Evolutionary conservation across 2,797 vertebrate species (phyloP).

Genomic region (Phrynocephalus forsythii): DNA sequence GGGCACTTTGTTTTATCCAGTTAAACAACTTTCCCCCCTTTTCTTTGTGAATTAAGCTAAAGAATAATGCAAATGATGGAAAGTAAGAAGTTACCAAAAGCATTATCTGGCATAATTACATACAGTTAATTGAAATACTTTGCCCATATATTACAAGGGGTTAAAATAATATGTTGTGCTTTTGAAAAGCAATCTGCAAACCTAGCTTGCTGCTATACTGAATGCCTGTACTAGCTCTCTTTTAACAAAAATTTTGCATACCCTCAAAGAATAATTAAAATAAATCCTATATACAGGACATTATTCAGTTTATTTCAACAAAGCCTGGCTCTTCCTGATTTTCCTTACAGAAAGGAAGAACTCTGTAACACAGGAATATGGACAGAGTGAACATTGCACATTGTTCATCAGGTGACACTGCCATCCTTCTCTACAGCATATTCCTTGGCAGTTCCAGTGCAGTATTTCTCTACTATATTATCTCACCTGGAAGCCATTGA

Average conservation of each 20-base stretch:
- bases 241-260: slow-evolving; percentile 9
- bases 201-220: slow-evolving; percentile 55
- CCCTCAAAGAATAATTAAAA: slow-evolving; percentile 24
- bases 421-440: neutral
- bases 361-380: too few species aligned
- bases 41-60: slow-evolving; percentile 40
- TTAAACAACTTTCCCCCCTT: slow-evolving; percentile 7
- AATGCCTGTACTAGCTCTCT: slow-evolving; percentile 31
- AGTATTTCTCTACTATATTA: slow-evolving; percentile 32
- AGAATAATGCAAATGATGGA: slow-evolving; percentile 45
- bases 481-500: slow-evolving; percentile 64
- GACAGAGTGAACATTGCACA: neutral
- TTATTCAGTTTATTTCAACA: too few species aligned
- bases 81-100: slow-evolving; percentile 65
- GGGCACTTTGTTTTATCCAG: neutral
- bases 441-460: slow-evolving; percentile 32
- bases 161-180: slow-evolving; percentile 63
- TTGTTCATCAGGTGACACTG: slow-evolving; percentile 4
- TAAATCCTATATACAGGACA: neutral
- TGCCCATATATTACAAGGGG: slow-evolving; percentile 38
- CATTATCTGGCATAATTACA: slow-evolving; percentile 64
- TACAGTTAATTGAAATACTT: slow-evolving; percentile 68
- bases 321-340: too few species aligned
- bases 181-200: slow-evolving; percentile 58
- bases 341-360: slow-evolving; percentile 6